Percentiles rank a stretch among this genome's conserved stretches.
phyloP scores from a whole-genome alignment of 2,888 invertebrate genomes.

The Napeogenes inachia region DNA sequence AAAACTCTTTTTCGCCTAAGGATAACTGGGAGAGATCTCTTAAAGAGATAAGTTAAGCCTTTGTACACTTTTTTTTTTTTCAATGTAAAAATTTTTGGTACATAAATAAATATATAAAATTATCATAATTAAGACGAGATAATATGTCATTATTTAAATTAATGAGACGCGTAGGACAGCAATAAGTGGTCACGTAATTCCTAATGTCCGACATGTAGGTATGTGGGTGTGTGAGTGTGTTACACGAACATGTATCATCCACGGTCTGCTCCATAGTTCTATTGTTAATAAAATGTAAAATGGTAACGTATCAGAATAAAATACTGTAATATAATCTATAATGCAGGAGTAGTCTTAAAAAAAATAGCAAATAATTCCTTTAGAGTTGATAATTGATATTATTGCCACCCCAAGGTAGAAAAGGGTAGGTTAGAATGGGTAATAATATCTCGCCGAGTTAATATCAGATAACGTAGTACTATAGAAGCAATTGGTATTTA shows the following conservation, averaged over 20 bases:
- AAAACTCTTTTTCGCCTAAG: too few relatives aligned
- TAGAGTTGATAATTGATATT: too few relatives aligned
- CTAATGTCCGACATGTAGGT: not conserved
- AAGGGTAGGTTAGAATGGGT: slow-evolving; percentile 14
- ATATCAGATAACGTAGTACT: slow-evolving; percentile 27
- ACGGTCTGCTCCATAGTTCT: not conserved
- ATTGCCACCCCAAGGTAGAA: too few relatives aligned
- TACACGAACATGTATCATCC: not conserved
- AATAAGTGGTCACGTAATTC: not conserved
- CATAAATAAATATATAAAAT: too few relatives aligned
- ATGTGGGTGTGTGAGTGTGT: not conserved
- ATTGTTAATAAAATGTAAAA: not conserved
- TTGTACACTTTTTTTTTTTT: too few relatives aligned
- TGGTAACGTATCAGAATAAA: too few relatives aligned
- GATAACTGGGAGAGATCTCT: too few relatives aligned
- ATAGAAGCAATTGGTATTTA: slow-evolving; percentile 26
- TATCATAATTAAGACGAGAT: not conserved
- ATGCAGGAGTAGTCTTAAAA: too few relatives aligned
- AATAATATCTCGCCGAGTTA: slow-evolving; percentile 37
- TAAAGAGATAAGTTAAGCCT: too few relatives aligned
- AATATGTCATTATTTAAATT: not conserved
- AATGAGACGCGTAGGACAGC: not conserved
- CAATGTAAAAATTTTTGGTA: too few relatives aligned
- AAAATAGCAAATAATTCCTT: too few relatives aligned
- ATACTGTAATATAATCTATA: too few relatives aligned